Evolutionary conservation across 2,888 invertebrate species (phyloP).

Genomic region (Epiperipatus broadwayi): DNA sequence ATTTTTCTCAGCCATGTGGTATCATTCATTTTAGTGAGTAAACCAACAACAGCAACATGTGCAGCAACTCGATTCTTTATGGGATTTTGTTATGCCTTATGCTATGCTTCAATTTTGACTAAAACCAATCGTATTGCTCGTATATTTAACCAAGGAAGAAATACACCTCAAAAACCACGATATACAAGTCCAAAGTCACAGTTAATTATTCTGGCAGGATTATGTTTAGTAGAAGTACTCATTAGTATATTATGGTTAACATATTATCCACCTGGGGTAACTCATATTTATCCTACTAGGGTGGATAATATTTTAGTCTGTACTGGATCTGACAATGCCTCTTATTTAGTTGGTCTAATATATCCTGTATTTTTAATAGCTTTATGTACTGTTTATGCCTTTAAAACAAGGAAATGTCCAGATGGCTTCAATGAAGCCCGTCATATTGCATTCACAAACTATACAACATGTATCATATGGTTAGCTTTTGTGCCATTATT

Average conservation of each 20-base stretch:
- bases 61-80: slow-evolving; percentile 35
- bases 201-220: slow-evolving; percentile 24
- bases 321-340: slow-evolving; percentile 32
- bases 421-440: slow-evolving; percentile 40
- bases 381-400: slow-evolving; percentile 36
- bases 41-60: slow-evolving; percentile 32
- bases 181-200: slow-evolving; percentile 26
- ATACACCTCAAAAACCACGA: slow-evolving; percentile 28
- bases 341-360: slow-evolving; percentile 33
- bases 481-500: slow-evolving; percentile 38
- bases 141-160: slow-evolving; percentile 31
- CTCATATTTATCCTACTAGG: slow-evolving; percentile 27
- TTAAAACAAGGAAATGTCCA: slow-evolving; percentile 38
- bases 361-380: slow-evolving; percentile 37
- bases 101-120: slow-evolving; percentile 37
- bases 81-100: slow-evolving; percentile 36
- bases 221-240: slow-evolving; percentile 30
- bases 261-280: slow-evolving; percentile 30
- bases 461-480: slow-evolving; percentile 38
- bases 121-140: slow-evolving; percentile 38
- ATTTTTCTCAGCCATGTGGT: slow-evolving; percentile 34
- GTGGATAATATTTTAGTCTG: slow-evolving; percentile 25
- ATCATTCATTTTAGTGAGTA: slow-evolving; percentile 35
- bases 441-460: slow-evolving; percentile 38
- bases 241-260: slow-evolving; percentile 34